Percentiles rank a stretch among this genome's conserved stretches.
Evolutionary conservation across 2,888 invertebrate species (phyloP).

Genomic region (Tupiocoris notatus): DNA sequence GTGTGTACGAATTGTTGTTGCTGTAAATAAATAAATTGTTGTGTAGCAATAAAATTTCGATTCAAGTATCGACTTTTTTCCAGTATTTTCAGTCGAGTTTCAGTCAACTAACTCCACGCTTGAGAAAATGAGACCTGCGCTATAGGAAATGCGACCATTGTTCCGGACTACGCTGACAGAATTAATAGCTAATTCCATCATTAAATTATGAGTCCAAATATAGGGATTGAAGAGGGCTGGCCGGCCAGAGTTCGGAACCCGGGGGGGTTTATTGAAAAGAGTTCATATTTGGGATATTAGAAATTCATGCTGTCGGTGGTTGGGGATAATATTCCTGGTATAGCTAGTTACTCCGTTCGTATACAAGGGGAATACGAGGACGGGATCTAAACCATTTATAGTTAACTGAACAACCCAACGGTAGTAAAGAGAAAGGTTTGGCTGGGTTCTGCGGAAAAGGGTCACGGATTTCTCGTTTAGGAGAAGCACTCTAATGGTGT

Average conservation of each 20-base stretch:
- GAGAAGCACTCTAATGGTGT: constrained; percentile 24
- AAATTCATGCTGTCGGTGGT: constrained; percentile 20
- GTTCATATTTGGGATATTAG: constrained; percentile 23
- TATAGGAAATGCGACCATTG: too few relatives aligned
- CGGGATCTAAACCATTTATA: constrained; percentile 15
- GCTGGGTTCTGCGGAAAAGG: background rate
- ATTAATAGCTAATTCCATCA: too few relatives aligned
- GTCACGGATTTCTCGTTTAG: background rate
- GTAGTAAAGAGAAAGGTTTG: background rate
- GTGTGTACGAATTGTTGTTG: too few relatives aligned
- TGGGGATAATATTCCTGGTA: background rate
- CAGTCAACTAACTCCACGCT: too few relatives aligned
- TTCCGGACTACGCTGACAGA: too few relatives aligned
- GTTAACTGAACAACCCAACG: constrained; percentile 2
- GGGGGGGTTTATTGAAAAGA: constrained; percentile 22
- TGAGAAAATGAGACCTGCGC: too few relatives aligned
- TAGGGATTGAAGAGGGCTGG: too few relatives aligned
- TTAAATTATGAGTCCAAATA: too few relatives aligned
- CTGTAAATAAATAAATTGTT: too few relatives aligned
- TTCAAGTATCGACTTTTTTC: too few relatives aligned
- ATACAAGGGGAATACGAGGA: background rate
- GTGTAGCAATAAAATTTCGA: too few relatives aligned
- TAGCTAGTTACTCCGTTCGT: background rate
- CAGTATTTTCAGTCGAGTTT: too few relatives aligned
- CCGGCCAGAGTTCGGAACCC: background rate